Base-by-base conservation (phyloP, 1,140 invertebrate species). In the Calliopsis andreniformis region DNA sequence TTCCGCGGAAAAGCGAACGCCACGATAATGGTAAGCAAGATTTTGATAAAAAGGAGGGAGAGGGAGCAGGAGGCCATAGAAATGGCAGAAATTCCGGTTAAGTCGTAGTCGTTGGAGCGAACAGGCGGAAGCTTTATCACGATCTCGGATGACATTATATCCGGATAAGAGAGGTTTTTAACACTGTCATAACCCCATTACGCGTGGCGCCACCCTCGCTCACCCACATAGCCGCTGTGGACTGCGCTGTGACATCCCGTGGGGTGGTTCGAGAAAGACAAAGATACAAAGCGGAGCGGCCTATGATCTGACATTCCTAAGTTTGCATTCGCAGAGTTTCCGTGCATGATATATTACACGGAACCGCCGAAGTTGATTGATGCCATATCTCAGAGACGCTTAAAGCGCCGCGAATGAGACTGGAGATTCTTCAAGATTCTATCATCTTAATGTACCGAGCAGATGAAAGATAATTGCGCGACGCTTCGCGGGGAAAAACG, bases 171-270 rank as follows among this genome's bases (percentile, higher is more conserved):
- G 77, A 70, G 80, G 49, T 85, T 84, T 86, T 86, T 82, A 80
- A 82, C 77, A 71, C 56, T 67, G 79, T 82, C 72, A 62, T 85
- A 86, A 86, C 72, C 84, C 80, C 83, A 86, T 86, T 86, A 85
- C 68, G 80, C 69, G 79, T 43, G 64, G 73, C 64, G 72, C 47
- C 76, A 68, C 58, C 83, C 61, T 72, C 23, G 47, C 16, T 45
- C 66, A 1, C 10, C 47, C 49, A 47, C 35, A 10, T 39, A 39
- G 25, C 25, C 20, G 30, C 18, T n/a, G 43, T 8, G 28, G 20
- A 42, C 68, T 28, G 35, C 18, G 3, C 23, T 1, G 12, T 70
- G 39, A 43, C 61, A 56, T 39, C 39, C 56, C 61, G 61, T 16
- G 25, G 69, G 45, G 61, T 32, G 58, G 20, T 56, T 32, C 12